A percentile compares a stretch with the other conserved stretches of the same genome.
Conservation (phyloP, 2,113 vertebrate species). For the Oreotrochilus melanogaster region DNA sequence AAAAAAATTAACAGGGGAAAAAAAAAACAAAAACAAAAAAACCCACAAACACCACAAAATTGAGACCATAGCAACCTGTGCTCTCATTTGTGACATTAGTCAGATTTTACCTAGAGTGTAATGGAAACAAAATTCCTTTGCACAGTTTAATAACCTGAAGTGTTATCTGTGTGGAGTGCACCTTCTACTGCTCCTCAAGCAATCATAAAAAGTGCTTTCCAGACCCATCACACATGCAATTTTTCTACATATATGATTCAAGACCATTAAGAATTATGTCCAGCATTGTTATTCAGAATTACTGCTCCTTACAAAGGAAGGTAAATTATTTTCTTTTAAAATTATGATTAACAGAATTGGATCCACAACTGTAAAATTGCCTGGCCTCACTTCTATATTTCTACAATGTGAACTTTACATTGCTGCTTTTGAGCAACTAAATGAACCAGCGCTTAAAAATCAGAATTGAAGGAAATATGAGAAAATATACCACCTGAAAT, state of each 20-base stretch:
- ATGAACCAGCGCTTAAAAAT: neutral
- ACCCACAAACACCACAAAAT: neutral
- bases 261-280: neutral
- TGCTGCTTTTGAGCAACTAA: neutral
- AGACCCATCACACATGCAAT: neutral
- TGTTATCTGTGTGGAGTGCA: neutral
- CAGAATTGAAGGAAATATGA: neutral
- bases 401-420: neutral
- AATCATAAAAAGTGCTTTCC: neutral
- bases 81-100: neutral
- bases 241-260: neutral
- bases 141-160: neutral
- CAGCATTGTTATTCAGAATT: neutral
- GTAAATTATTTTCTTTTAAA: neutral
- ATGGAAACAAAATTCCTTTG: neutral
- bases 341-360: neutral
- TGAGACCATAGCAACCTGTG: neutral
- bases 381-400: neutral
- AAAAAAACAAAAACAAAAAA: too few species aligned
- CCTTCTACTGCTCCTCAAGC: neutral
- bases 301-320: neutral
- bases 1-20: neutral
- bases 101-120: neutral
- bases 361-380: neutral
- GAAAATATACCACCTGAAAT: neutral